Evolutionary conservation across 2,797 vertebrate genomes (phyloP).

Genomic region (Eutrigla gurnardus): DNA sequence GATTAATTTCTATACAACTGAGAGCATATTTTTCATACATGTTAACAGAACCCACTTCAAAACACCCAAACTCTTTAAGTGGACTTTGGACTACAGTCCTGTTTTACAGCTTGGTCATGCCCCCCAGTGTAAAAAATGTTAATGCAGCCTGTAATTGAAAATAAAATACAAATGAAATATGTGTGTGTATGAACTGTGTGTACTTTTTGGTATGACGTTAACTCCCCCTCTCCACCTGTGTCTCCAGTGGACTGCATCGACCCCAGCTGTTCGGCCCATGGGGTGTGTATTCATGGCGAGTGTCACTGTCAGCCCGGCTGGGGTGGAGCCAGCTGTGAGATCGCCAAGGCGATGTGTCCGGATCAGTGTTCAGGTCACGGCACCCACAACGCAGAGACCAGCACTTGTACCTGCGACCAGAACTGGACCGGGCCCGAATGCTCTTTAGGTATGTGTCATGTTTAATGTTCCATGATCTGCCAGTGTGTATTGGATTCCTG

Average conservation of each 20-base stretch:
- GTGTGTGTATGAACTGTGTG: not conserved
- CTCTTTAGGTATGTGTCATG: conserved; percentile 87
- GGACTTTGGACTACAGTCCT: not conserved
- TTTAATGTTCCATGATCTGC: not conserved
- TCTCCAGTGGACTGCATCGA: conserved; percentile 93
- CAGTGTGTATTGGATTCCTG: not conserved
- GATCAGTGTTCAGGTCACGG: conserved; percentile 98
- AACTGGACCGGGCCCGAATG: conserved; percentile 98
- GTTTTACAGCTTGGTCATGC: not conserved
- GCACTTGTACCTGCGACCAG: conserved; percentile 91
- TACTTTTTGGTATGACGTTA: not conserved
- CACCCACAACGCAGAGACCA: conserved; percentile 90
- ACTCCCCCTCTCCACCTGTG: conserved; percentile 7
- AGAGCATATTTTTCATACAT: too few species aligned
- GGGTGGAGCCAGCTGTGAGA: conserved; percentile 95
- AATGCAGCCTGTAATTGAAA: not conserved
- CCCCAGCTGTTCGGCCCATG: conserved; percentile 92
- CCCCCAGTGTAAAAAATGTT: not conserved
- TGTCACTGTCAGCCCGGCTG: conserved; percentile 96
- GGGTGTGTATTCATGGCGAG: conserved; percentile 94
- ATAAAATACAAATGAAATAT: not conserved
- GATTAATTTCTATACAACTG: too few species aligned
- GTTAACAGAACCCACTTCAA: too few species aligned
- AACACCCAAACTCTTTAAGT: not conserved
- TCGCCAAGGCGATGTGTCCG: conserved; percentile 95